Percentiles rank a stretch among this genome's conserved stretches.
These are phyloP conservation scores for Drosophila nigricruria DNA, from an alignment of 2,888 invertebrate genomes.

Conservation along the genomic window DNA sequence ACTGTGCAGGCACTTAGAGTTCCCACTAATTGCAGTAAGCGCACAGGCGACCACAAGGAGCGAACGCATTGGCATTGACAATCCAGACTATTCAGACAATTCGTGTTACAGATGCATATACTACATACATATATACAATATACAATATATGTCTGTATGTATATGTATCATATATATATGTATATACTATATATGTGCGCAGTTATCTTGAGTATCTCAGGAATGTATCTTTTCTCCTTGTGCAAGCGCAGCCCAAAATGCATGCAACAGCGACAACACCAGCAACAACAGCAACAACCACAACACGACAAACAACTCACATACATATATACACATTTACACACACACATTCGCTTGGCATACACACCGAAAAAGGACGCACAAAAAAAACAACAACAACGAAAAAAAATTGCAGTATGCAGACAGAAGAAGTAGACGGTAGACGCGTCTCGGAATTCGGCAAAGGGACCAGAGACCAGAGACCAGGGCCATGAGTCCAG, in stretches of 20 bases:
- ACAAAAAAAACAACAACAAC: slow-evolving; percentile 22
- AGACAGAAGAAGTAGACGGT: slow-evolving; percentile 46
- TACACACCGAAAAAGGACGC: slow-evolving; percentile 66
- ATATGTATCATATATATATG: neutral
- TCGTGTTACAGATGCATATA: slow-evolving; percentile 46
- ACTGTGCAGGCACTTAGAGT: slow-evolving; percentile 54
- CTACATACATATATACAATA: slow-evolving; percentile 4
- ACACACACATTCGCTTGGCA: slow-evolving; percentile 2
- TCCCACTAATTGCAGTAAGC: slow-evolving; percentile 66
- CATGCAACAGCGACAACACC: slow-evolving; percentile 38
- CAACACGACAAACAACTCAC: slow-evolving; percentile 53
- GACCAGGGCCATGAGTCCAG: slow-evolving; percentile 41
- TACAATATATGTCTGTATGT: slow-evolving; percentile 2
- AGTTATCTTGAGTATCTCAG: slow-evolving; percentile 75
- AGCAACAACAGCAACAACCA: slow-evolving; percentile 15
- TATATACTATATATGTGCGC: slow-evolving; percentile 10
- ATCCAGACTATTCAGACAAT: slow-evolving; percentile 40
- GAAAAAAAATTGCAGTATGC: slow-evolving; percentile 60
- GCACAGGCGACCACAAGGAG: slow-evolving; percentile 47
- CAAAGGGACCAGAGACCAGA: slow-evolving; percentile 40
- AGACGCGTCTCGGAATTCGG: slow-evolving; percentile 48
- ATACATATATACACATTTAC: slow-evolving; percentile 33
- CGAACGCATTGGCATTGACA: slow-evolving; percentile 60
- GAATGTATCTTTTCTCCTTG: slow-evolving; percentile 70
- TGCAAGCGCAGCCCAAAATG: slow-evolving; percentile 64